Evolutionary conservation across 2,888 invertebrate genomes (phyloP).

Genomic region (Cheiracanthium punctorium): DNA sequence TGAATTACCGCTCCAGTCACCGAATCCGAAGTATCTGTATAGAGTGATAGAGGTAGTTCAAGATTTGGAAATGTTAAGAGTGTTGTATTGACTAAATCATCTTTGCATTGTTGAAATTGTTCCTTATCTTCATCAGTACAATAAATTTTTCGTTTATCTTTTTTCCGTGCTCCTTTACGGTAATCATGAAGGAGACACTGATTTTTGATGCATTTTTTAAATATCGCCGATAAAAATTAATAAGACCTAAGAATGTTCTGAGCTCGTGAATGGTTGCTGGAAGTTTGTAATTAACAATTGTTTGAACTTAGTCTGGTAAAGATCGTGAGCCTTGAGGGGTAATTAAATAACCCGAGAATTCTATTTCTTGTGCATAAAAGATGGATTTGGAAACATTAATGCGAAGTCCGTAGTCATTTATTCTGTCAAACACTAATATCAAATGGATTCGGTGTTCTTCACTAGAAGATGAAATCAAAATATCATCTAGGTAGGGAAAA

Average conservation of each 20-base stretch:
- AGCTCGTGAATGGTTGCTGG: slow-evolving; percentile 24
- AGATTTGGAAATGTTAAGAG: slow-evolving; percentile 26
- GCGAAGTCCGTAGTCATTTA: neutral
- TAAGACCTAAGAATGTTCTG: slow-evolving; percentile 46
- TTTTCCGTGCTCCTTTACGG: neutral
- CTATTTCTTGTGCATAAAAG: neutral
- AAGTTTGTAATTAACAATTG: slow-evolving; percentile 28
- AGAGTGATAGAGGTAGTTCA: neutral
- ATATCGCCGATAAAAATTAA: slow-evolving; percentile 56
- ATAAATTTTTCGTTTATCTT: neutral
- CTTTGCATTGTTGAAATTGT: slow-evolving; percentile 32
- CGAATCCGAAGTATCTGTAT: slow-evolving; percentile 19
- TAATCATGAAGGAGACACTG: neutral
- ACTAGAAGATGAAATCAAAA: neutral
- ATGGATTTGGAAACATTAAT: neutral
- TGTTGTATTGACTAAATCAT: slow-evolving; percentile 31
- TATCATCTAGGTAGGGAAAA: slow-evolving; percentile 23
- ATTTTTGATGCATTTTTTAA: slow-evolving; percentile 9
- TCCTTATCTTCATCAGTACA: slow-evolving; percentile 16
- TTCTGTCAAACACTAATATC: neutral
- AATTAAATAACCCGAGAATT: slow-evolving; percentile 29
- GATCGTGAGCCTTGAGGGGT: slow-evolving; percentile 1
- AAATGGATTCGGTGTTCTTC: slow-evolving; percentile 6
- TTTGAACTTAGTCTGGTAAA: slow-evolving; percentile 23
- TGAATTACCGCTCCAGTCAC: slow-evolving; percentile 73